Conservation (phyloP, 2,888 invertebrate species). For the Brachypalpus laphriformis region DNA sequence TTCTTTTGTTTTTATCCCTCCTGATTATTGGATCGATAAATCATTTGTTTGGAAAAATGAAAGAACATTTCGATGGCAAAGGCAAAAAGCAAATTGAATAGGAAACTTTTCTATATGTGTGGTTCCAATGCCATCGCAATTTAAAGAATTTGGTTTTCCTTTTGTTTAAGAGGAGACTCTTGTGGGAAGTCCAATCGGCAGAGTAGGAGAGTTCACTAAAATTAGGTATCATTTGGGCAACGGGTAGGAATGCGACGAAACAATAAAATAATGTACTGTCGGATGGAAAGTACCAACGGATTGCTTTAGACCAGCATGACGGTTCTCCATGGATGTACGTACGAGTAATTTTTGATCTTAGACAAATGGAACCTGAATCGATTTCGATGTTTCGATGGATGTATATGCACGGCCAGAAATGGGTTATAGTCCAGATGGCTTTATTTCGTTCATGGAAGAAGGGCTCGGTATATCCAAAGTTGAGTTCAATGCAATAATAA, state of each 20-base stretch:
- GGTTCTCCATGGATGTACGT: not conserved
- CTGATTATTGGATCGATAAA: constrained; percentile 69
- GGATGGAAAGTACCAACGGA: not conserved
- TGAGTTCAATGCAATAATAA: no score
- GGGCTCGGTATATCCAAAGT: no score
- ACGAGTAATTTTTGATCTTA: no score
- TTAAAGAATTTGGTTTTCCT: constrained; percentile 46
- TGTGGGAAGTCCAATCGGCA: not conserved
- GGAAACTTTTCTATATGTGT: constrained; percentile 36
- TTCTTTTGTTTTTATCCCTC: constrained; percentile 45
- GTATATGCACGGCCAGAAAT: no score
- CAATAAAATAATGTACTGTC: constrained; percentile 3
- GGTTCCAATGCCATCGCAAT: constrained; percentile 41
- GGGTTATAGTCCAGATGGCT: no score
- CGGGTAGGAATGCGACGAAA: constrained; percentile 2
- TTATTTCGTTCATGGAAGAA: no score
- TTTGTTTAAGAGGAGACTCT: constrained; percentile 6
- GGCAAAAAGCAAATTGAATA: constrained; percentile 62
- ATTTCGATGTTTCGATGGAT: not conserved
- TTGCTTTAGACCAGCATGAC: not conserved
- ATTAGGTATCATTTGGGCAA: constrained; percentile 30
- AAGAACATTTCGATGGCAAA: constrained; percentile 55
- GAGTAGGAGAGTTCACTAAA: not conserved
- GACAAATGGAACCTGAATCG: not conserved
- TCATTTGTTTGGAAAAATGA: constrained; percentile 70